Percentiles rank a stretch among this genome's conserved stretches.
phyloP scores from a whole-genome alignment of 1,140 invertebrate genomes.

The Macrotrachela quadricornifera region DNA sequence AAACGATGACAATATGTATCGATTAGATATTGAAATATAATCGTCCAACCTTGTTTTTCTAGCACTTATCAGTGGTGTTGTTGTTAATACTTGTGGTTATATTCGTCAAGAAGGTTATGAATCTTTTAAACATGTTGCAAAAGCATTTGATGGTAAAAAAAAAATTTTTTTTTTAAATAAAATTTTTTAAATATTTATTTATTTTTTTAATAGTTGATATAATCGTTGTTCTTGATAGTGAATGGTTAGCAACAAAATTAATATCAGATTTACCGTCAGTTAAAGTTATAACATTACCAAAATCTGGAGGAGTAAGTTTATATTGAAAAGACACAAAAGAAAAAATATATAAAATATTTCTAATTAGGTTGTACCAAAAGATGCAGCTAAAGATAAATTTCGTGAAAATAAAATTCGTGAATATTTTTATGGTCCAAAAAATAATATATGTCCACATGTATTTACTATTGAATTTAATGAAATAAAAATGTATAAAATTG shows the following conservation, averaged over 20 bases:
- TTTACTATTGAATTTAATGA: slow-evolving; percentile 60
- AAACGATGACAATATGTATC: no score
- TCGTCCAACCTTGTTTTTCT: slow-evolving; percentile 1
- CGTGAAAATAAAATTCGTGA: slow-evolving; percentile 44
- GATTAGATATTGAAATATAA: no score
- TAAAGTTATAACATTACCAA: slow-evolving; percentile 72
- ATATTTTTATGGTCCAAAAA: slow-evolving; percentile 70
- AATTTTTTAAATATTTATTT: no score
- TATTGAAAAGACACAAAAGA: no score
- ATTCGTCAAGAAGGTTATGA: slow-evolving; percentile 53
- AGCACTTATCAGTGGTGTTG: slow-evolving; percentile 53
- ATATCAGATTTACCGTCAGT: slow-evolving; percentile 73
- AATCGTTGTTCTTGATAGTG: slow-evolving; percentile 85
- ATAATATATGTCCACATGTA: slow-evolving; percentile 58
- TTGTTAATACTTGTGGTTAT: slow-evolving; percentile 97
- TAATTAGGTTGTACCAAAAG: no score
- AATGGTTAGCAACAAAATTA: slow-evolving; percentile 77
- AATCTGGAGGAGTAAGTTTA: slow-evolving; percentile 62
- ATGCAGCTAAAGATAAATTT: no score
- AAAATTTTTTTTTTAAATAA: no score
- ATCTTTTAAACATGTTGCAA: slow-evolving; percentile 47
- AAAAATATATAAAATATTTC: no score
- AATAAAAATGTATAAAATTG: slow-evolving; percentile 3
- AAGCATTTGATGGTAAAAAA: slow-evolving; percentile 54
- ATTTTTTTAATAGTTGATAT: slow-evolving; percentile 41